Percentiles rank a stretch among this genome's conserved stretches.
These are phyloP conservation scores for Chanos chanos DNA, from an alignment of 2,797 vertebrate species.

Conservation along the genomic window DNA sequence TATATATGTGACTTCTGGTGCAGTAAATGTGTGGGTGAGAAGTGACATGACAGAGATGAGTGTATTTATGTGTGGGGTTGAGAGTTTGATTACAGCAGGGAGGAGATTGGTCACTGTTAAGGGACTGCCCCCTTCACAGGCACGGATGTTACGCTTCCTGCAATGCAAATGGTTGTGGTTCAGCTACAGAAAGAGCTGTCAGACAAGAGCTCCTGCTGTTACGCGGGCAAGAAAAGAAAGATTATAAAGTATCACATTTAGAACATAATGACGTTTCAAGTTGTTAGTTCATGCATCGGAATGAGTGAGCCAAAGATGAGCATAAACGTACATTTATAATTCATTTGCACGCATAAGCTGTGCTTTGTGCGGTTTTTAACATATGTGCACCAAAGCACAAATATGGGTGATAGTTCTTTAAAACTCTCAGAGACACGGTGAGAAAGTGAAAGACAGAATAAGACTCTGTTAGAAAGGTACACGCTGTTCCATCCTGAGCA, in stretches of 20 bases:
- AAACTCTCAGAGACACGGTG: too few relatives aligned
- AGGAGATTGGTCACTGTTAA: slow-evolving; percentile 28
- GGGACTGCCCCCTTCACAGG: slow-evolving; percentile 58
- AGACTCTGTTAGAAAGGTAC: slow-evolving; percentile 4
- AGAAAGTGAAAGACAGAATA: too few relatives aligned
- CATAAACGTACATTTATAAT: too few relatives aligned
- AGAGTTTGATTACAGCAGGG: background rate
- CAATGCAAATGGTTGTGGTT: slow-evolving; percentile 73
- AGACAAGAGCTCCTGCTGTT: background rate
- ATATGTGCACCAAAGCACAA: too few relatives aligned
- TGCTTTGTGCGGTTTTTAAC: too few relatives aligned
- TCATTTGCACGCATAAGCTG: too few relatives aligned
- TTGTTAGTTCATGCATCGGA: too few relatives aligned
- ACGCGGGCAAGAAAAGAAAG: too few relatives aligned
- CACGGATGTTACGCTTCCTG: slow-evolving; percentile 71
- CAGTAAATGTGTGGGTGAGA: background rate
- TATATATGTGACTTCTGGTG: background rate
- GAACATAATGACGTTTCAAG: too few relatives aligned
- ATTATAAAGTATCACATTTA: too few relatives aligned
- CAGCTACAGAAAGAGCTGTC: slow-evolving; percentile 27
- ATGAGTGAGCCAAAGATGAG: too few relatives aligned
- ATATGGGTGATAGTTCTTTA: too few relatives aligned
- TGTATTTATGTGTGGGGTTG: background rate
- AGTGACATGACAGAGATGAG: background rate
- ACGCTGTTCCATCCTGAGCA: slow-evolving; percentile 12